Evolutionary conservation across 1,140 invertebrate species (phyloP), one percentile per base, ranked within the genome.

Genomic region (Calephelis nemesis): DNA sequence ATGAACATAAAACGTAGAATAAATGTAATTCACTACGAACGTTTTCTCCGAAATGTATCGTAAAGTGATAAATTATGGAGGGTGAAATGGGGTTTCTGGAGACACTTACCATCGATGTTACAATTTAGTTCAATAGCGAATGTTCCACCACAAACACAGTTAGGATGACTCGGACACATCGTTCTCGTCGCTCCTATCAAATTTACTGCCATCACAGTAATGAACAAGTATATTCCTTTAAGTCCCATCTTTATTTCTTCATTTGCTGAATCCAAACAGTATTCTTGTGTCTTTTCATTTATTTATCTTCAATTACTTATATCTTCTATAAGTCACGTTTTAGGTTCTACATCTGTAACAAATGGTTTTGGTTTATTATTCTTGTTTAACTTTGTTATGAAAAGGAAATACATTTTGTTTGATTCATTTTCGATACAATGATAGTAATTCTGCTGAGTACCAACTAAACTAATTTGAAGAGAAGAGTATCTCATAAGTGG

Each of bases 121-220:
- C 88, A 91, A 83, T 88, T 83, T 75, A 91, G 84, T 85, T 91
- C 87, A 68, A 90, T 73, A 60, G 87, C 78, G 70, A 90, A 81
- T 74, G 87, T 88, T 75, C 87, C 86, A 68, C 85, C 85, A 68
- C 87, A 91, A 85, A 88, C 78, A 82, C 88, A 91, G 85, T 91
- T 88, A 81, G 86, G 82, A 75, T 88, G 82, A 84, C 79, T 87
- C 72, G 86, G 88, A 72, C 87, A 91, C 77, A 79, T 80, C 74
- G 79, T 72, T 77, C 72, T 76, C 68, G 77, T 75, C 67, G 84
- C 85, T 62, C 75, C 82, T 82, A 89, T 85, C 81, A 83, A 78
- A 69, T 87, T 83, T 73, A 85, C 78, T 68, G 78, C 74, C 64
- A 87, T 75, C 71, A 80, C 82, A 71, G 79, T 71, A 68, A 81